Evolutionary conservation across 2,113 vertebrate species (phyloP).

Genomic region (Rostratula benghalensis): DNA sequence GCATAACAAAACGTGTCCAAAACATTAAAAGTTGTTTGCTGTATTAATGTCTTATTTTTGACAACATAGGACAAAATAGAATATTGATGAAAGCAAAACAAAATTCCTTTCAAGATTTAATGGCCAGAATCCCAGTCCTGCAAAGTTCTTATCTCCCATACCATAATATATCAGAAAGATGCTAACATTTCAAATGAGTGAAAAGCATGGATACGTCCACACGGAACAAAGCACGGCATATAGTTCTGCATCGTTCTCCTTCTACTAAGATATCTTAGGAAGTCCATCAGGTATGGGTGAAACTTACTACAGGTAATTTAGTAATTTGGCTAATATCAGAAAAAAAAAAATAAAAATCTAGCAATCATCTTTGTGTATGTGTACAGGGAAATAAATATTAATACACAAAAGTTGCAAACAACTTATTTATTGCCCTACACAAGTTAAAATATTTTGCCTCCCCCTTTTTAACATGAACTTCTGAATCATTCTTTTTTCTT

Average conservation of each 20-base stretch:
- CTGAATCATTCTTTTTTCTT: background rate
- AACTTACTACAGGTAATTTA: background rate
- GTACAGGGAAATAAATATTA: background rate
- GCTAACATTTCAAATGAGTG: background rate
- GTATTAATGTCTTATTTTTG: background rate
- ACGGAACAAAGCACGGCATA: background rate
- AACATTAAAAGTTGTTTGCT: background rate
- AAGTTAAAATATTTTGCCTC: background rate
- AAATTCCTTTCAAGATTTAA: background rate
- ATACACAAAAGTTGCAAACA: background rate
- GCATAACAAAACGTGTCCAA: background rate
- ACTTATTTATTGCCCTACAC: background rate
- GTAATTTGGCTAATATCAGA: background rate
- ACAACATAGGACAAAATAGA: background rate
- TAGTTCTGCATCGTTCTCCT: background rate
- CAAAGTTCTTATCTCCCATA: background rate
- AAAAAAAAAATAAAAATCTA: background rate
- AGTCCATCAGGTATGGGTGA: background rate
- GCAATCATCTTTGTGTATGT: fast-evolving
- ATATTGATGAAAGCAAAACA: background rate
- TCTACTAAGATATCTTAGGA: background rate
- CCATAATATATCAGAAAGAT: background rate
- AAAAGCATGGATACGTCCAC: background rate
- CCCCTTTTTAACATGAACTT: background rate
- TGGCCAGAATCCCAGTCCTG: background rate